These are phyloP conservation scores for Sipha flava DNA, from an alignment of 1,140 invertebrate species.

Conservation along the genomic window DNA sequence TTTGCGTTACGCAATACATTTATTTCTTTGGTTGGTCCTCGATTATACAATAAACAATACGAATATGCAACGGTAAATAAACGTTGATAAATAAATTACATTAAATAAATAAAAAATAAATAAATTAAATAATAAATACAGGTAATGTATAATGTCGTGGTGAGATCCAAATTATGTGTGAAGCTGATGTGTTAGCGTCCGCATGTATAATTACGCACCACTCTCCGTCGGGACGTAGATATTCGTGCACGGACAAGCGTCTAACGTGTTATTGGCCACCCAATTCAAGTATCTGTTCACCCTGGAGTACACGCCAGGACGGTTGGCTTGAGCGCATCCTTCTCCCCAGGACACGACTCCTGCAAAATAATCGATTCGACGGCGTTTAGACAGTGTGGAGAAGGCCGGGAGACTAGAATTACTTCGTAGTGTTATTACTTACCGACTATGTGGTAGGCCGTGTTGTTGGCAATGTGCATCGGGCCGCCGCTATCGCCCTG, in stretches of 20 bases:
- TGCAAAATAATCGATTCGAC: background rate
- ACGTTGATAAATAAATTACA: too few species aligned
- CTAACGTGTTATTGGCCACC: conserved; percentile 40
- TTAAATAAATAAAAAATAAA: too few species aligned
- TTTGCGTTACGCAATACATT: too few species aligned
- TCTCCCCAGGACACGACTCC: conserved; percentile 62
- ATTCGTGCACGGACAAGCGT: conserved; percentile 33
- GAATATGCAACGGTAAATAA: too few species aligned
- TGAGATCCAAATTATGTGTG: background rate
- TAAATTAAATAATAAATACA: too few species aligned
- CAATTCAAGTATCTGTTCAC: conserved; percentile 67
- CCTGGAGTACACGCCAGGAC: conserved; percentile 75
- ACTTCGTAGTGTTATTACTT: too few species aligned
- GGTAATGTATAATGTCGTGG: too few species aligned
- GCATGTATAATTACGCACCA: background rate
- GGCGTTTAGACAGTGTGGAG: too few species aligned
- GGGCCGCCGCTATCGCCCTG: conserved; percentile 61
- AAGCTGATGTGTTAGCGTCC: background rate
- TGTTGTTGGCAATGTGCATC: conserved; percentile 48
- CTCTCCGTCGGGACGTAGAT: background rate
- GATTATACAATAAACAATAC: too few species aligned
- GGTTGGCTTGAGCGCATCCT: conserved; percentile 66
- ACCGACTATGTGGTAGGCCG: conserved; percentile 49
- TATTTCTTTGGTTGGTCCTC: too few species aligned
- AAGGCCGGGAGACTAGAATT: too few species aligned